Base-by-base conservation (phyloP, 2,888 invertebrate species). In the Prenolepis imparis region DNA sequence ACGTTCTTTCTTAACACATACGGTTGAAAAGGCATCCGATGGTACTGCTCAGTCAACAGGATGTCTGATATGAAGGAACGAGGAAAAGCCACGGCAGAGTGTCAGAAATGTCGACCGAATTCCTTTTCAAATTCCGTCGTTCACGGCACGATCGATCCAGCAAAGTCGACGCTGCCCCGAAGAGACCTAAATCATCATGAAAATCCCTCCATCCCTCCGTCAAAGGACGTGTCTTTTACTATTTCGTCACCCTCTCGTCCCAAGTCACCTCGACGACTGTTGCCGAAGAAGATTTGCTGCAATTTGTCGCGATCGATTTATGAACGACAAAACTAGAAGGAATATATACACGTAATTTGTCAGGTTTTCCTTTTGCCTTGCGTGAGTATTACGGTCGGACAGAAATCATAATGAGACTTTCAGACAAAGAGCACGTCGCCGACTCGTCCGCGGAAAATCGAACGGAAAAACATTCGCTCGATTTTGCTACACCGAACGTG, bases 131-230 rank as follows among this genome's bases (percentile, higher is more conserved):
- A 88, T 88, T 88, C 84, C 41, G 72, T 84, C 84, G 64, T 88
- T 83, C 84, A 59, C 70, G 59, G 52, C 73, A 70, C 85, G 84
- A 89, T 89, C 88, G 88, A 89, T 88, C 82, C 82, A 63, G 78
- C 84, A 63, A 74, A 41, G 64, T 84, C 67, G 32, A 48, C 15
- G 67, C 70, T 66, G 85, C 85, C 81, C 81, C 81, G 85, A 66
- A 85, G 28, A 77, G 85, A 84, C 88, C 87, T 85, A 88, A 89
- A 88, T 88, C 85, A 85, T 84, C 61, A 57, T 70, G 86, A 89
- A 89, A 88, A 89, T 89, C 84, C 84, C 81, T 84, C 67, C 84
- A 80, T 52, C 8, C 28, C 61, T 48, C 9, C 59, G 52, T n/a
- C 57, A 68, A 66, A 39, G 28, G 9, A 77, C 39, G 15, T 9